Evolutionary conservation across 2,888 invertebrate species (phyloP).

Genomic region (Belgica antarctica): DNA sequence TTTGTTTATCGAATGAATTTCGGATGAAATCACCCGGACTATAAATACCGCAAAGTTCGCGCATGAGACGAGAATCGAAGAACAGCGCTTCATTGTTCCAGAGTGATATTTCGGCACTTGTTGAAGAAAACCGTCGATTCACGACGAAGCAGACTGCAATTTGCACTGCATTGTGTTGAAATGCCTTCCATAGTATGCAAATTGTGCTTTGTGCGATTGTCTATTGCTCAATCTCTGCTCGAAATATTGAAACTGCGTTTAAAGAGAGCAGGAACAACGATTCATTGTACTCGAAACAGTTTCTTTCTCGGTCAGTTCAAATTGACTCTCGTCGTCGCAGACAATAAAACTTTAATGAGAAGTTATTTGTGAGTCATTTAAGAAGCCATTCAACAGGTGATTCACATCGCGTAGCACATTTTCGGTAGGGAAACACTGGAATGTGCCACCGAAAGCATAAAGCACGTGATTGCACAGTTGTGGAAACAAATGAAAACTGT

Average conservation of each 20-base stretch:
- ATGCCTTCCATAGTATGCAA: conserved; percentile 14
- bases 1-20: background rate
- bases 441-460: background rate
- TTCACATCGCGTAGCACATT: background rate
- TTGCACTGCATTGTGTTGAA: background rate
- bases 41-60: conserved; percentile 23
- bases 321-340: conserved; percentile 3
- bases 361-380: conserved; percentile 12
- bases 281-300: background rate
- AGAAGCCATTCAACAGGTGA: conserved; percentile 9
- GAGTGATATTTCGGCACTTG: background rate
- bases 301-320: background rate
- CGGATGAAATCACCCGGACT: conserved; percentile 19
- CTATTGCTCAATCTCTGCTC: conserved; percentile 14
- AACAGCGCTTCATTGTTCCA: background rate
- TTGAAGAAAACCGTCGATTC: background rate
- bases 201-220: conserved; percentile 17
- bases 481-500: background rate
- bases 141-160: background rate
- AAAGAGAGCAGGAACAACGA: background rate
- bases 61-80: conserved; percentile 3
- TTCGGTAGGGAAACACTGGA: background rate
- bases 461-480: conserved; percentile 5
- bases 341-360: conserved; percentile 23
- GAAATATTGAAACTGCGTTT: conserved; percentile 24